Conservation (phyloP, 2,113 vertebrate species). For the Melospiza georgiana region DNA sequence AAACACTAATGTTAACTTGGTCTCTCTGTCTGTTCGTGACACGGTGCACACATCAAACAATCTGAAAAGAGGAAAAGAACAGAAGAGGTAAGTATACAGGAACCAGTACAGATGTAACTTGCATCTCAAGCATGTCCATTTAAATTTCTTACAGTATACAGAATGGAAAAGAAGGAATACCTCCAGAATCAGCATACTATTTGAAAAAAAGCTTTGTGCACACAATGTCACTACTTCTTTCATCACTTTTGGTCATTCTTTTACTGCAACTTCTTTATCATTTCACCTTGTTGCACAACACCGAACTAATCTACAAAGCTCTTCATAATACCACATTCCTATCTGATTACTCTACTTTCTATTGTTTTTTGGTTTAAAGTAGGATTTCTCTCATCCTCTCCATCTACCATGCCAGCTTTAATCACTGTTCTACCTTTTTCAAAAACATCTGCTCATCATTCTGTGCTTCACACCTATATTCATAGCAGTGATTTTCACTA, state of each 20-base stretch:
- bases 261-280: not conserved
- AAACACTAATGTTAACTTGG: slow-evolving; percentile 96
- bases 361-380: not conserved
- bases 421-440: not conserved
- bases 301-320: not conserved
- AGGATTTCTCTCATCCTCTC: not conserved
- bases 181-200: not conserved
- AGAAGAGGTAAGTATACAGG: not conserved
- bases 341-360: not conserved
- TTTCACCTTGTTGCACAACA: not conserved
- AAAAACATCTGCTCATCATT: not conserved
- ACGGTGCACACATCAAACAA: slow-evolving; percentile 98
- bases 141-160: not conserved
- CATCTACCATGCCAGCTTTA: not conserved
- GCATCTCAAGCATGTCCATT: not conserved
- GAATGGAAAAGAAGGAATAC: not conserved
- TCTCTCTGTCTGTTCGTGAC: slow-evolving; percentile 96
- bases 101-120: not conserved
- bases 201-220: not conserved
- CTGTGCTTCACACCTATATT: not conserved
- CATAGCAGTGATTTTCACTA: not conserved
- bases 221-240: not conserved
- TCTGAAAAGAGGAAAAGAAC: slow-evolving; percentile 74
- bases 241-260: not conserved
- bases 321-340: not conserved